A percentile compares a stretch with the other conserved stretches of the same genome.
Evolutionary conservation across 1,140 invertebrate species (phyloP).

Genomic region (Nymphalis io): DNA sequence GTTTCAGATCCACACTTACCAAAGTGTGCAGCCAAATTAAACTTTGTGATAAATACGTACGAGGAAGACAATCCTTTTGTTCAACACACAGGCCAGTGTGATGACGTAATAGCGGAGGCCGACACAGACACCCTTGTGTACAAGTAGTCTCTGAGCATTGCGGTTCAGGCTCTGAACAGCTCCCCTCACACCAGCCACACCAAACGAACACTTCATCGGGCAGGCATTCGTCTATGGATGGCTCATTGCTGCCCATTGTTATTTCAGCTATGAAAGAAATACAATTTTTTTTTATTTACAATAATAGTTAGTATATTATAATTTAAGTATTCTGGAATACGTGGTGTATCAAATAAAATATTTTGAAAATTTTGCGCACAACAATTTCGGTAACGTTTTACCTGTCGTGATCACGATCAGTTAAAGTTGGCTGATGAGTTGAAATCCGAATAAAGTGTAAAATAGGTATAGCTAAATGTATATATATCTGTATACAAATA

Average conservation of each 20-base stretch:
- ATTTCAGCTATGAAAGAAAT: slow-evolving; percentile 40
- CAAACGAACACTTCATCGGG: slow-evolving; percentile 59
- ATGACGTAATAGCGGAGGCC: slow-evolving; percentile 56
- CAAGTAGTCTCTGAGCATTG: slow-evolving; percentile 52
- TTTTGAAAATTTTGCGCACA: too few species aligned
- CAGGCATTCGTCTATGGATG: slow-evolving; percentile 56
- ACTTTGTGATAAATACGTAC: slow-evolving; percentile 35
- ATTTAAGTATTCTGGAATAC: too few species aligned
- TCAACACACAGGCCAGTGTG: slow-evolving; percentile 59
- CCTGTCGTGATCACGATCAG: too few species aligned
- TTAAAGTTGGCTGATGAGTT: too few species aligned
- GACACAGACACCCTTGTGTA: slow-evolving; percentile 61
- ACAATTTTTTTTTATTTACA: too few species aligned
- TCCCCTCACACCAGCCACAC: slow-evolving; percentile 69
- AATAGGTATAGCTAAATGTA: too few species aligned
- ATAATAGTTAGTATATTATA: too few species aligned
- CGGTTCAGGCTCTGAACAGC: slow-evolving; percentile 53
- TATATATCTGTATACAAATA: too few species aligned
- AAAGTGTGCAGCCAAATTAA: background rate
- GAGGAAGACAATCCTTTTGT: slow-evolving; percentile 50
- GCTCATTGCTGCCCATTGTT: slow-evolving; percentile 43
- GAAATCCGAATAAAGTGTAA: too few species aligned
- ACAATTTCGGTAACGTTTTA: background rate
- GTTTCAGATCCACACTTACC: too few species aligned
- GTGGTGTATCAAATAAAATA: too few species aligned